Evolutionary conservation across 2,888 invertebrate genomes (phyloP).

Genomic region (Cremastinae sp.): DNA sequence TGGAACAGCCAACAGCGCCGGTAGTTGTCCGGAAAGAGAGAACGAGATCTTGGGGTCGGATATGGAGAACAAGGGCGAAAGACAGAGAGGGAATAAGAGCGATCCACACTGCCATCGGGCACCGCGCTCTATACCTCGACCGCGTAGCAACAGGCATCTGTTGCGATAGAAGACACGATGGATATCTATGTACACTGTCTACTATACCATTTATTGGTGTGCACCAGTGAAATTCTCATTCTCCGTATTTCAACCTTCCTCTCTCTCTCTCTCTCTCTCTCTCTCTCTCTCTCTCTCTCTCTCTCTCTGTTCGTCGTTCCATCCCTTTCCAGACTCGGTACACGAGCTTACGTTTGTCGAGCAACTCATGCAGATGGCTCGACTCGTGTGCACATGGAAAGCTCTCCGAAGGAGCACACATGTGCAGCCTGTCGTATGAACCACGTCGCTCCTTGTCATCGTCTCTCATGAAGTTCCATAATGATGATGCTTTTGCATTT

Average conservation of each 20-base stretch:
- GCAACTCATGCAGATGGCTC: slow-evolving; percentile 43
- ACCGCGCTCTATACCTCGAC: slow-evolving; percentile 70
- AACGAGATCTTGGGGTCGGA: slow-evolving; percentile 1
- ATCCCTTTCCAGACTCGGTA: slow-evolving; percentile 27
- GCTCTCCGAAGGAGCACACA: slow-evolving; percentile 12
- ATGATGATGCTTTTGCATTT: too few species aligned
- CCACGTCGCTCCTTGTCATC: background rate
- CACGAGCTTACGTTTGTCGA: slow-evolving; percentile 43
- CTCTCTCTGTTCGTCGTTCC: too few species aligned
- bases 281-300: background rate
- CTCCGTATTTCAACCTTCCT: slow-evolving; percentile 9
- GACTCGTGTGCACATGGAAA: slow-evolving; percentile 14
- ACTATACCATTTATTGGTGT: slow-evolving; percentile 53
- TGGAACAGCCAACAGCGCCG: slow-evolving; percentile 40
- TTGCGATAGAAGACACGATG: slow-evolving; percentile 76
- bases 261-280: slow-evolving; percentile 9
- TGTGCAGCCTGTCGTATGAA: slow-evolving; percentile 33
- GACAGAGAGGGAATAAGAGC: slow-evolving; percentile 16
- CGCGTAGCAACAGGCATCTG: slow-evolving; percentile 80
- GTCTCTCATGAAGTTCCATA: background rate
- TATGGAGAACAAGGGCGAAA: slow-evolving; percentile 7
- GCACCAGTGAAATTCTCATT: slow-evolving; percentile 38
- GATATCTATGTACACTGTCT: slow-evolving; percentile 69
- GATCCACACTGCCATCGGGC: slow-evolving; percentile 64
- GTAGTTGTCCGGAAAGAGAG: slow-evolving; percentile 16